Base-by-base conservation (phyloP, 2,113 vertebrate genomes). In the Montifringilla adamsi region DNA sequence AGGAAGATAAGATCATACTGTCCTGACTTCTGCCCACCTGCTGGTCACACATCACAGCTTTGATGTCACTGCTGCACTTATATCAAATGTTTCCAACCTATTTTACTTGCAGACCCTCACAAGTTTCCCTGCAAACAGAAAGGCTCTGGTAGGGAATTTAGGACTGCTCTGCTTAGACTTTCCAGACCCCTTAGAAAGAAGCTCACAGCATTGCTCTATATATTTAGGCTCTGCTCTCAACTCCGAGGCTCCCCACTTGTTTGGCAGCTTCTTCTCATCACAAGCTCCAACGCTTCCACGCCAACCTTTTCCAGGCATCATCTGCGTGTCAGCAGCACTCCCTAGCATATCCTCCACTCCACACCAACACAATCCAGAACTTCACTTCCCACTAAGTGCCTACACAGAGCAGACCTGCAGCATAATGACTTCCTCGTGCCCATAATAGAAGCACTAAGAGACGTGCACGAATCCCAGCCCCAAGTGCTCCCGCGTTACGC, bases 231-330 rank as follows among this genome's bases (percentile, higher is more conserved):
- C 70, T 33, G 41, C 91, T 89, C 52, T 92, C 69, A 59, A 13
- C 94, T 87, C 83, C 0, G 0, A 95, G 62, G 81, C 90, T 96
- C 90, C 58, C 41, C 53, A 14, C 87, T 91, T 44, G 49, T 22
- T 91, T 93, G 79, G 92, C 95, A 95, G 94, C 82, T 83, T 58
- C 82, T 72, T 60, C 90, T 72, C 7, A 26, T 96, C 95, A 93
- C 89, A 84, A 94, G 89, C 81, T 82, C 74, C 53, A 30, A 13
- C 1, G 3, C 28, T 94, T 84, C 75, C 73, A 44, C 28, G 94
- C 89, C 93, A 95, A 94, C 87, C 84, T 90, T 85, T 91, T 79
- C 67, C 94, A 91, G 93, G 91, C 82, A 18, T 91, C 94, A 94
- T 91, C 74, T 79, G 81, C 66, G 23, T 92, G 80, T 85, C 93